Evolutionary conservation across 2,888 invertebrate genomes (phyloP), one percentile per base, ranked within the genome.

Genomic region (Crematogaster levior): DNA sequence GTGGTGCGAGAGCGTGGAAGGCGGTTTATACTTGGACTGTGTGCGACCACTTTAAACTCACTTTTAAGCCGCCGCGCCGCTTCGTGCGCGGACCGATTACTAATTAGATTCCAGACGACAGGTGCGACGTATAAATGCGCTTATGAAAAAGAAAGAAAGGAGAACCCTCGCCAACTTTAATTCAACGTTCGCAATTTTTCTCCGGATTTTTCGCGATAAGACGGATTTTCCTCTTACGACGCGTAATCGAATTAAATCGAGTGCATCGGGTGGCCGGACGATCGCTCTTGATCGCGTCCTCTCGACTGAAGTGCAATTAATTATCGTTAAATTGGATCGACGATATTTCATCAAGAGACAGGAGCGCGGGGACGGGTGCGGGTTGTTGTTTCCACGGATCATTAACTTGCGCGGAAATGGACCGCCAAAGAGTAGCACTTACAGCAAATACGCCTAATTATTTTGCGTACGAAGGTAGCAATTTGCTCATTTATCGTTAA

Each of bases 271-370:
- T 60, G 61, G 43, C 30, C 53, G 60, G 34, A 34, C 73, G 84
- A 82, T 82, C 82, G 79, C 68, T 81, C 81, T 75, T 53, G 84
- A 85, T 89, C 87, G 86, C 56, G 81, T 84, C 84, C 81, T 66
- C 83, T 85, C 86, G 82, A 81, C 72, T 81, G 80, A 82, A 88
- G 86, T 83, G 86, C 88, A 85, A 90, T 90, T 90, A 86, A 89
- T 89, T 89, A 89, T 89, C 88, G 89, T 89, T 86, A 85, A 85
- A 88, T 90, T 84, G 88, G 84, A 88, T 83, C 79, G 85, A 82
- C 85, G 83, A 83, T 88, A 84, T 86, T 88, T 89, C 88, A 85
- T 58, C 68, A 68, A 75, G 51, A 82, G 79, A 66, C 56, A 24
- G 43, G 72, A 80, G 43, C 77, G 72, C 79, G 75, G 70, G 51